phyloP scores from a whole-genome alignment of 1,140 invertebrate species.

The Cotesia chilonis region DNA sequence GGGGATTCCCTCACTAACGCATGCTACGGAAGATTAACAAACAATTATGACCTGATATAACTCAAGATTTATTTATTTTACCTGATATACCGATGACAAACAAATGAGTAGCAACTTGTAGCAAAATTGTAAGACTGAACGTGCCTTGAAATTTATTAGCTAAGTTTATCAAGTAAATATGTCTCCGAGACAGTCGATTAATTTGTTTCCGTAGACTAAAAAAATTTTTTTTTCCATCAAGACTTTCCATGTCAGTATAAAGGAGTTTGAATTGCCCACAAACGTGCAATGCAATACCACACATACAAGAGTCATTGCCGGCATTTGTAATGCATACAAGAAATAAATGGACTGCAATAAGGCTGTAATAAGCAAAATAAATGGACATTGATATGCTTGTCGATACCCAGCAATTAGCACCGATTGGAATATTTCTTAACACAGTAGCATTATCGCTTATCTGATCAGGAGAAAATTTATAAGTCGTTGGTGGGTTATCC shows the following conservation, averaged over 20 bases:
- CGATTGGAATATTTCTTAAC: conserved; percentile 34
- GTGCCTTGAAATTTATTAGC: conserved; percentile 30
- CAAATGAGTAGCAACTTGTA: conserved; percentile 25
- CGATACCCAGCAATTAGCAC: conserved; percentile 33
- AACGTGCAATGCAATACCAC: conserved; percentile 34
- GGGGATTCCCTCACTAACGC: no score
- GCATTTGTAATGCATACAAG: conserved; percentile 20
- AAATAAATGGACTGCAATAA: conserved; percentile 27
- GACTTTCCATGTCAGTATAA: conserved; percentile 20
- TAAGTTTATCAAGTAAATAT: conserved; percentile 27
- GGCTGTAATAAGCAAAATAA: conserved; percentile 28
- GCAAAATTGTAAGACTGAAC: conserved; percentile 32
- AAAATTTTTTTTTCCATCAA: conserved; percentile 15
- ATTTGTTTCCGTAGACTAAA: conserved; percentile 4
- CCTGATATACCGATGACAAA: conserved; percentile 35
- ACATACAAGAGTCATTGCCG: conserved; percentile 33
- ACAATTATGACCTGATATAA: no score
- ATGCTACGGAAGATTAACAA: no score
- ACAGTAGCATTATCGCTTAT: background rate
- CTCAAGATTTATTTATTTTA: background rate
- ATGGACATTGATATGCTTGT: background rate
- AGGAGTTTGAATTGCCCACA: conserved; percentile 39
- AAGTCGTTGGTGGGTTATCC: conserved; percentile 2
- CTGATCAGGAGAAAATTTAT: background rate
- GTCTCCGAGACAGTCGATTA: conserved; percentile 8